phyloP scores from a whole-genome alignment of 2,888 invertebrate genomes.

The Hypena proboscidalis region DNA sequence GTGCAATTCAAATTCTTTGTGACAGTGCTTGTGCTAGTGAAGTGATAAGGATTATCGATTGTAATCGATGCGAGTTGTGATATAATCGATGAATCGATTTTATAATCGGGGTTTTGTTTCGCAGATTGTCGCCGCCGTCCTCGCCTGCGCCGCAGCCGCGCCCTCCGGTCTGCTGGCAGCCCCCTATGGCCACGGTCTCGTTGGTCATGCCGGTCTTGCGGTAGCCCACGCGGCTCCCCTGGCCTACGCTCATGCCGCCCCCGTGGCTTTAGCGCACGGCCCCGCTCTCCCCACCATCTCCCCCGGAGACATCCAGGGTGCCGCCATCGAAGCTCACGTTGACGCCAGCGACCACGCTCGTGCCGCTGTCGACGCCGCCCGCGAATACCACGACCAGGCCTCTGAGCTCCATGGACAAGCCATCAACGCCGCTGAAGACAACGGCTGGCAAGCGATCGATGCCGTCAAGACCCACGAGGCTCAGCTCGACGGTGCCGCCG shows the following conservation, averaged over 20 bases:
- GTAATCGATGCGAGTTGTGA: conserved; percentile 27
- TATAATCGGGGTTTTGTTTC: conserved; percentile 51
- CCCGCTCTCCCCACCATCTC: conserved; percentile 74
- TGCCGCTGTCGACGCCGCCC: conserved; percentile 73
- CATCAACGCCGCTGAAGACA: conserved; percentile 78
- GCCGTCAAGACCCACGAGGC: conserved; percentile 77
- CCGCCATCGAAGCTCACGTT: conserved; percentile 78
- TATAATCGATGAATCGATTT: conserved; percentile 37
- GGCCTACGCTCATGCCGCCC: conserved; percentile 48
- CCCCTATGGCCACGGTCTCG: conserved; percentile 58
- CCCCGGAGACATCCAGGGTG: conserved; percentile 73
- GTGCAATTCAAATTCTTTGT: conserved; percentile 16
- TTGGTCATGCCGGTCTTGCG: conserved; percentile 50
- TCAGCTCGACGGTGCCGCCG: conserved; percentile 77
- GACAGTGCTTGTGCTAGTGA: conserved; percentile 42
- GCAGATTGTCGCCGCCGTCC: conserved; percentile 85
- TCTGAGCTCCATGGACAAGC: conserved; percentile 76
- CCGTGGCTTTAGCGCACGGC: conserved; percentile 56
- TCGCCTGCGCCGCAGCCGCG: conserved; percentile 77
- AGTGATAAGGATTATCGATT: conserved; percentile 29
- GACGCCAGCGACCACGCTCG: conserved; percentile 77
- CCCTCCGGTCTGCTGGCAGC: conserved; percentile 72
- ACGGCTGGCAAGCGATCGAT: conserved; percentile 79
- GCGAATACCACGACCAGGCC: conserved; percentile 78
- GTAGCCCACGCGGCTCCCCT: conserved; percentile 53